Conservation (phyloP, 2,888 invertebrate species). For the Drosophila siamana region DNA sequence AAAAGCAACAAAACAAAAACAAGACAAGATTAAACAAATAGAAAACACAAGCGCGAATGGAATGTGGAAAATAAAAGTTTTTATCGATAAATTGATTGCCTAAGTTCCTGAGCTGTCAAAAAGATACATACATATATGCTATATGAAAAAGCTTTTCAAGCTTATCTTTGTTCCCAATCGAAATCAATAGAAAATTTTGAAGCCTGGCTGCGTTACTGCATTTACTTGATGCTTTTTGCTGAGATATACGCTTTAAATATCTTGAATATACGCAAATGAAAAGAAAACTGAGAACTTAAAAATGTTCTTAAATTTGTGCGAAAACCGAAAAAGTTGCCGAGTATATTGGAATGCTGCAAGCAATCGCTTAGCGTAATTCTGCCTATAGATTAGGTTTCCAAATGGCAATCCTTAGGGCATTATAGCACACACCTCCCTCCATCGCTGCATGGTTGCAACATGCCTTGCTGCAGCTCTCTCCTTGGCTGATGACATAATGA, state of each 20-base stretch:
- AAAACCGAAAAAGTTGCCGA: neutral
- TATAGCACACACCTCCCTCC: neutral
- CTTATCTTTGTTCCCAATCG: neutral
- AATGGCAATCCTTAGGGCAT: constrained; percentile 14
- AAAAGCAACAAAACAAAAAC: constrained; percentile 17
- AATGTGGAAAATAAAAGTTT: neutral
- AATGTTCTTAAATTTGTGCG: neutral
- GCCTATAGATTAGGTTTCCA: constrained; percentile 5
- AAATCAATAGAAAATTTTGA: neutral
- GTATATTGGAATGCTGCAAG: neutral
- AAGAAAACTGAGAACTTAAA: neutral
- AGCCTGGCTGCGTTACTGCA: neutral
- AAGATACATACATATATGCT: neutral
- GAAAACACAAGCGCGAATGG: constrained; percentile 6
- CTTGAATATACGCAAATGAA: too few relatives aligned
- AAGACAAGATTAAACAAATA: constrained; percentile 21
- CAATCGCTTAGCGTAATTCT: neutral
- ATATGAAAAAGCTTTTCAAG: neutral
- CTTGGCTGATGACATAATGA: constrained; percentile 59
- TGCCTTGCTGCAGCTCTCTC: constrained; percentile 22
- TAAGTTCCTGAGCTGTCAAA: neutral
- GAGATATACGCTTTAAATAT: too few relatives aligned
- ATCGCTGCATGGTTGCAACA: neutral
- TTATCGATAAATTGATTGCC: neutral
- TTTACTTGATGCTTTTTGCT: neutral